Evolutionary conservation across 2,113 vertebrate species (phyloP).

Genomic region (Sturnira hondurensis): DNA sequence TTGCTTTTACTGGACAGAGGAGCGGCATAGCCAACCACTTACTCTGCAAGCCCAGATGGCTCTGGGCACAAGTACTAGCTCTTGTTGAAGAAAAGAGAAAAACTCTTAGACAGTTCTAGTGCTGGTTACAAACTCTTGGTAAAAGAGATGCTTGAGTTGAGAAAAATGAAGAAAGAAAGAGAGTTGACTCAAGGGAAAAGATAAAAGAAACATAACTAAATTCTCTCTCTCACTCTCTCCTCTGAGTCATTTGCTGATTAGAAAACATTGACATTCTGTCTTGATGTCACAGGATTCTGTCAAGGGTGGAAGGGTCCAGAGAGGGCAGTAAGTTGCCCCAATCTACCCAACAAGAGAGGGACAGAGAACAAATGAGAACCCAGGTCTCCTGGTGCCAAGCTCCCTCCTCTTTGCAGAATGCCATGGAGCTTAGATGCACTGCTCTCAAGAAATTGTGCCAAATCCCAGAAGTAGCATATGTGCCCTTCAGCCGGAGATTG

Average conservation of each 20-base stretch:
- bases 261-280: background rate
- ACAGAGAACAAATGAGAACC: background rate
- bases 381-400: background rate
- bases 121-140: background rate
- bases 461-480: background rate
- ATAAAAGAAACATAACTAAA: background rate
- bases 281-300: background rate
- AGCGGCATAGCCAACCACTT: background rate
- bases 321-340: background rate
- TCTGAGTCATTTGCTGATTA: background rate
- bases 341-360: background rate
- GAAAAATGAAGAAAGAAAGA: background rate
- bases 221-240: background rate
- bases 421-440: background rate
- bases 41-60: background rate
- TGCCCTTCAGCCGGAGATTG: background rate
- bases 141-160: background rate
- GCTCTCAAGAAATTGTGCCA: background rate
- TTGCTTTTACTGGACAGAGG: background rate
- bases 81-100: background rate
- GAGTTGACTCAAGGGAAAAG: background rate
- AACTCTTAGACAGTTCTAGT: background rate
- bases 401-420: background rate
- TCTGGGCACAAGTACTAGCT: background rate
- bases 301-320: background rate